Conservation (phyloP, 2,797 vertebrate species). For the Rhynchotus rufescens region DNA sequence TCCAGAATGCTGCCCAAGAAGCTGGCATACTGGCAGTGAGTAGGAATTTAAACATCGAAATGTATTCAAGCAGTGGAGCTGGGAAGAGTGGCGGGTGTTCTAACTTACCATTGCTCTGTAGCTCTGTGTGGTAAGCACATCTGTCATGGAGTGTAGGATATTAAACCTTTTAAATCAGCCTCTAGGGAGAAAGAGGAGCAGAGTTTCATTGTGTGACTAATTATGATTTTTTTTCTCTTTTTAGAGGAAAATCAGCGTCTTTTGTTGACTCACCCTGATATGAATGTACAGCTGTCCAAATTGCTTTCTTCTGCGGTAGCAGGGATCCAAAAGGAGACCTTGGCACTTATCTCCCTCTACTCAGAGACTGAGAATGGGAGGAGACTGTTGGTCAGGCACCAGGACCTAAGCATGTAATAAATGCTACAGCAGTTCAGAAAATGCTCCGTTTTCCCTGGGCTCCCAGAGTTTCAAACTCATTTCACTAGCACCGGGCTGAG, state of each 20-base stretch:
- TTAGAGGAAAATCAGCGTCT: constrained; percentile 89
- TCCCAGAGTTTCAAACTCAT: background rate
- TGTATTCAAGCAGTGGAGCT: background rate
- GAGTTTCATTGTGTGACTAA: background rate
- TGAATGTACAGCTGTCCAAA: constrained; percentile 72
- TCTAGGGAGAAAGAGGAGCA: background rate
- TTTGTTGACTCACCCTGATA: constrained; percentile 75
- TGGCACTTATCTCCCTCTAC: constrained; percentile 82
- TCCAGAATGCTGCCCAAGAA: background rate
- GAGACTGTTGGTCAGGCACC: constrained; percentile 78
- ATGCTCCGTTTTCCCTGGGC: fast-evolving
- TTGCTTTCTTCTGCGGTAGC: constrained; percentile 74
- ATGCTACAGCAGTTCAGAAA: fast-evolving
- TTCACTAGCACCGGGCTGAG: background rate
- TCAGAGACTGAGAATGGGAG: constrained; percentile 77
- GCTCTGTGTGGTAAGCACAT: background rate
- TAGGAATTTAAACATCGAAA: background rate
- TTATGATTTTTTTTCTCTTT: background rate
- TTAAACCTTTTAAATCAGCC: background rate
- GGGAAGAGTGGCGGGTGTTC: background rate
- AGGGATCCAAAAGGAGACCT: constrained; percentile 76
- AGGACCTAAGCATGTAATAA: constrained; percentile 82
- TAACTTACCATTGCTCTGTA: background rate
- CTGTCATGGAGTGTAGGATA: background rate
- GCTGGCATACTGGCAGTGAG: background rate